phyloP scores from a whole-genome alignment of 1,140 invertebrate species.

The Lepidotrigona ventralis region DNA sequence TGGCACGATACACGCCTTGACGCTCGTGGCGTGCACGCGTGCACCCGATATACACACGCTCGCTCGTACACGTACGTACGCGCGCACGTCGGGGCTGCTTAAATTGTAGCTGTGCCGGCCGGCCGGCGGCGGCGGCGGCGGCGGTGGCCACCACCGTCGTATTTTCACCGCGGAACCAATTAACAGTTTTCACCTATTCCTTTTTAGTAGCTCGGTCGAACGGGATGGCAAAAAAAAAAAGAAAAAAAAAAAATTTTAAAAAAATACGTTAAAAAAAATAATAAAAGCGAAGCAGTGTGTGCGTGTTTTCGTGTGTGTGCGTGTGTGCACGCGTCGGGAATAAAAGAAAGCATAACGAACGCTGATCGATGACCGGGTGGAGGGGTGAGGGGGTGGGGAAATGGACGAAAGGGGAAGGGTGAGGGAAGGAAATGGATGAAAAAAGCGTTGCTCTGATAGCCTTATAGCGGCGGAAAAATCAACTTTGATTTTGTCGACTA shows the following conservation, averaged over 20 bases:
- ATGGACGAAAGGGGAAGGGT: too few relatives aligned
- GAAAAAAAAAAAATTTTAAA: background rate
- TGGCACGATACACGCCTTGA: slow-evolving; percentile 61
- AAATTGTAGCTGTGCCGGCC: slow-evolving; percentile 59
- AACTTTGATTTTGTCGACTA: slow-evolving; percentile 51
- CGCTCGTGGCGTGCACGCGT: slow-evolving; percentile 48
- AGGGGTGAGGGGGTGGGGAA: background rate
- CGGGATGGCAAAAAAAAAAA: slow-evolving; percentile 30
- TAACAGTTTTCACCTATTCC: slow-evolving; percentile 72
- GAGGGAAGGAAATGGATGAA: slow-evolving; percentile 33
- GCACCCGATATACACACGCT: background rate
- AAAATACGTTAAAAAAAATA: background rate
- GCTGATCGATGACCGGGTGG: background rate
- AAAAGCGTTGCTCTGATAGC: slow-evolving; percentile 38
- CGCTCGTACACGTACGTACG: background rate
- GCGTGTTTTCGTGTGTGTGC: background rate
- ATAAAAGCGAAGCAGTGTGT: background rate
- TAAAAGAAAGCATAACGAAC: slow-evolving; percentile 51
- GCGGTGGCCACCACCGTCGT: slow-evolving; percentile 53
- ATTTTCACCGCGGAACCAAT: slow-evolving; percentile 74
- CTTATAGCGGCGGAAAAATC: slow-evolving; percentile 52
- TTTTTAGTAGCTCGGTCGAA: slow-evolving; percentile 60
- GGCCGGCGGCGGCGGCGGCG: background rate
- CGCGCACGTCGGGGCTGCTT: slow-evolving; percentile 6
- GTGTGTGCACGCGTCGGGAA: slow-evolving; percentile 13